Conservation (phyloP, 1,140 invertebrate species). For the Zaprionus inermis region DNA sequence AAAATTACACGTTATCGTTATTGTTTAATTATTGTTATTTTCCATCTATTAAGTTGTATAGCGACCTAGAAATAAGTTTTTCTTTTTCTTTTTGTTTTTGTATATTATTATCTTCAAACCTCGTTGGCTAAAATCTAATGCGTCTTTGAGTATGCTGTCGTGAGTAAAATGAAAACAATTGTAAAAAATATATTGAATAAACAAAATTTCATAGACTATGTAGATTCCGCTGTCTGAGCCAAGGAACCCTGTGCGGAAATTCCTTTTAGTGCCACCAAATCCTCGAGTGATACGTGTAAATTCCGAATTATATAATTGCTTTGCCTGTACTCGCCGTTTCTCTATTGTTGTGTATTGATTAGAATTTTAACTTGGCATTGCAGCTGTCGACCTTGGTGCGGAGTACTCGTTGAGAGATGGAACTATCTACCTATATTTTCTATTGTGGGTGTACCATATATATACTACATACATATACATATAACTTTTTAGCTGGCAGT, state of each 20-base stretch:
- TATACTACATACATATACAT: constrained; percentile 23
- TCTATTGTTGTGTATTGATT: neutral
- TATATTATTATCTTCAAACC: constrained; percentile 33
- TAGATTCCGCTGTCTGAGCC: neutral
- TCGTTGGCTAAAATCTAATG: constrained; percentile 60
- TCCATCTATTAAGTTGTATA: constrained; percentile 42
- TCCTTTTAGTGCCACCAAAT: constrained; percentile 12
- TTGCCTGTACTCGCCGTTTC: neutral
- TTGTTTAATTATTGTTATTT: constrained; percentile 75
- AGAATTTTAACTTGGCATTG: constrained; percentile 29
- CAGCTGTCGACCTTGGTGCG: constrained; percentile 7
- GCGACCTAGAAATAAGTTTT: constrained; percentile 44
- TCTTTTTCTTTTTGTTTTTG: constrained; percentile 12
- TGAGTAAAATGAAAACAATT: constrained; percentile 12
- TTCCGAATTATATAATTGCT: constrained; percentile 7
- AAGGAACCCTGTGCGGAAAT: neutral
- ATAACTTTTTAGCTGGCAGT: constrained; percentile 57
- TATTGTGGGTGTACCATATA: constrained; percentile 12
- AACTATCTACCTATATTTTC: constrained; percentile 16
- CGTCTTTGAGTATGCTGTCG: constrained; percentile 70
- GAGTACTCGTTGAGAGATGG: constrained; percentile 4
- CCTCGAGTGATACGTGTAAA: constrained; percentile 14
- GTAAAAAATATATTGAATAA: constrained; percentile 6
- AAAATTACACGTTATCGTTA: constrained; percentile 74
- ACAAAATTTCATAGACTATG: constrained; percentile 5